Evolutionary conservation across 2,113 vertebrate genomes (phyloP), one percentile per base, ranked within the genome.

Genomic region (Saguinus imperator): DNA sequence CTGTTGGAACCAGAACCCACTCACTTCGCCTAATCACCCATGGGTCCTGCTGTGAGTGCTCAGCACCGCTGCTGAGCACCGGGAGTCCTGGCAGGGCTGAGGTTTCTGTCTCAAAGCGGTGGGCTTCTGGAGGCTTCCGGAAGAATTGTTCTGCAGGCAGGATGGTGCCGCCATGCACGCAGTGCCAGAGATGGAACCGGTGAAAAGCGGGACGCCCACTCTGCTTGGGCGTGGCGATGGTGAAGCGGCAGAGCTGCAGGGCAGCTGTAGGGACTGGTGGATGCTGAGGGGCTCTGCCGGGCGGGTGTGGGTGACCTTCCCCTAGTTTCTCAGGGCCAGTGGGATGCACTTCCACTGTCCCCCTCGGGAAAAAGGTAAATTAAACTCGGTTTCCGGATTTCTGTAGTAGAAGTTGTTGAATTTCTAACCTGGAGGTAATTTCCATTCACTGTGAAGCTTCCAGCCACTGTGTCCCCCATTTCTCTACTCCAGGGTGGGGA

Each of bases 171-270:
- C 18, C 17, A 4, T 0, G 10, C 1, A 8, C 25, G 23, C 12
- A 8, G 21, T 17, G 50, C 52, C 50, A 3, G 2, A 21, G 40
- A 37, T 10, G 1, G 14, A n/a, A 20, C 5, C 2, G 8, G 27
- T 7, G n/a, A 3, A 21, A 23, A 12, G 14, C 8, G 3, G 86
- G 73, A 17, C 0, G 14, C 8, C 6, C 21, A 21, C 14, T 0
- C 1, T 1, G 45, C 20, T 48, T 29, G 27, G 8, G 23, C 1
- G 1, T 29, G 32, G 48, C 57, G 48, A 18, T 0, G 0, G 8
- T 18, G 27, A 3, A 0, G 27, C 2, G 37, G 14, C 5, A 0
- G 4, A n/a, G n/a, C n/a, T n/a, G n/a, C n/a, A n/a, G n/a, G n/a
- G n/a, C n/a, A 1, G 8, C 68, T 3, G 2, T 23, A 13, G 18